Base-by-base conservation (phyloP, 2,113 vertebrate species). In the Zeus faber region DNA sequence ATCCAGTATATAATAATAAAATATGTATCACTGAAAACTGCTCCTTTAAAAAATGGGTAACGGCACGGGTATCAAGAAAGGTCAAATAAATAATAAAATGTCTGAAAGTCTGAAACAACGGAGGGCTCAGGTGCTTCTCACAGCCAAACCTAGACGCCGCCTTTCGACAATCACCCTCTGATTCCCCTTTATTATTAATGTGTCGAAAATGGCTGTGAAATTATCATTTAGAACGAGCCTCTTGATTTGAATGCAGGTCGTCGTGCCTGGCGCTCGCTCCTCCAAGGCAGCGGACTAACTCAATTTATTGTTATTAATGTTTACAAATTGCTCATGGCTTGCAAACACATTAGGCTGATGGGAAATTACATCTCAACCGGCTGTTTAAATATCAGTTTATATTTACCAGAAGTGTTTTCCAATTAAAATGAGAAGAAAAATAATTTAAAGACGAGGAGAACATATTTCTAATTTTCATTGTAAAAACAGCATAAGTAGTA, bases 221-320 rank as follows among this genome's bases (percentile, higher is more conserved):
- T 82, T 76, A 79, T 72, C 77, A 83, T 85, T 83, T 82, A 80
- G 73, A 84, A 71, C 3, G 57, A 58, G 67, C 57, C 58, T 54
- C 61, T 69, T n/a, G 68, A 72, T 82, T 62, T 65, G 69, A 79
- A 74, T 76, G 70, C 79, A 62, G 72, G 76, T 68, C 24, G n/a
- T 70, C 29, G 18, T 1, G 47, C 56, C 58, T 49, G 24, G 54
- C 60, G 26, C 54, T 65, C 8, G 49, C 54, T 75, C 76, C 77
- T 80, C 70, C 62, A 67, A 75, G 70, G 79, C 79, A 63, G 63
- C 75, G 64, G 0, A 52, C 78, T 86, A 86, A 89, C 81, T 84
- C 80, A 71, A 89, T 88, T 83, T 85, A 85, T 80, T 71, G 73
- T 86, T 86, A 83, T 87, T 85, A 84, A 85, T 85, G 85, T 85